Conservation (phyloP, 2,888 invertebrate species). For the Calliopum simillimum region DNA sequence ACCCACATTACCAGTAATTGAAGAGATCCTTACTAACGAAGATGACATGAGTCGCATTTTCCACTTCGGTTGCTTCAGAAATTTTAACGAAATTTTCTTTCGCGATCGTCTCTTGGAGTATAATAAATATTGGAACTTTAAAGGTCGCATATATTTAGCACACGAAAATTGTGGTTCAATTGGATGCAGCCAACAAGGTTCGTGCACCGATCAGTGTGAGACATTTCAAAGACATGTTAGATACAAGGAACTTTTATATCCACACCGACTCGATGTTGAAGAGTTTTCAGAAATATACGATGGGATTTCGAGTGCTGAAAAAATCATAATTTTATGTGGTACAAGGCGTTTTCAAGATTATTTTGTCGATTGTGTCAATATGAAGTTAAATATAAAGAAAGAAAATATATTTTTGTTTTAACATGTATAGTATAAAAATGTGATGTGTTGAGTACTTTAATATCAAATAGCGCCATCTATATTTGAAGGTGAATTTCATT, state of each 20-base stretch:
- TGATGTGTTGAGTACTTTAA: too few relatives aligned
- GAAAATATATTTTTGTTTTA: slow-evolving; percentile 2
- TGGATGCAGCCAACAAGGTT: slow-evolving; percentile 31
- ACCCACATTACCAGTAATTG: slow-evolving; percentile 75
- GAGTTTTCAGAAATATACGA: slow-evolving; percentile 44
- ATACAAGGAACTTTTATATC: slow-evolving; percentile 57
- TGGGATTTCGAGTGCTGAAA: slow-evolving; percentile 31
- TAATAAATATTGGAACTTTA: slow-evolving; percentile 80
- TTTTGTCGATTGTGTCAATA: slow-evolving; percentile 40
- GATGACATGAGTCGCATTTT: slow-evolving; percentile 75
- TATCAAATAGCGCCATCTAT: too few relatives aligned
- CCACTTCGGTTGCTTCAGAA: slow-evolving; percentile 74
- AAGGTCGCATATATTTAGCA: slow-evolving; percentile 73
- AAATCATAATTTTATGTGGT: slow-evolving; percentile 49
- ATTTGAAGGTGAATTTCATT: too few relatives aligned
- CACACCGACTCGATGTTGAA: slow-evolving; percentile 45
- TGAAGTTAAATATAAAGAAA: slow-evolving; percentile 35
- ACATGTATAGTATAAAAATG: too few relatives aligned
- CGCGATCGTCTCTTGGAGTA: slow-evolving; percentile 73
- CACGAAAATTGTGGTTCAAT: slow-evolving; percentile 54
- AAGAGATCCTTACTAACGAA: slow-evolving; percentile 74
- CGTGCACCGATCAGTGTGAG: slow-evolving; percentile 46
- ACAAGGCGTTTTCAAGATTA: slow-evolving; percentile 51
- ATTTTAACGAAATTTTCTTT: slow-evolving; percentile 72
- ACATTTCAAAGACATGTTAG: slow-evolving; percentile 51